phyloP scores from a whole-genome alignment of 2,797 vertebrate genomes.

The Helarctos malayanus region DNA sequence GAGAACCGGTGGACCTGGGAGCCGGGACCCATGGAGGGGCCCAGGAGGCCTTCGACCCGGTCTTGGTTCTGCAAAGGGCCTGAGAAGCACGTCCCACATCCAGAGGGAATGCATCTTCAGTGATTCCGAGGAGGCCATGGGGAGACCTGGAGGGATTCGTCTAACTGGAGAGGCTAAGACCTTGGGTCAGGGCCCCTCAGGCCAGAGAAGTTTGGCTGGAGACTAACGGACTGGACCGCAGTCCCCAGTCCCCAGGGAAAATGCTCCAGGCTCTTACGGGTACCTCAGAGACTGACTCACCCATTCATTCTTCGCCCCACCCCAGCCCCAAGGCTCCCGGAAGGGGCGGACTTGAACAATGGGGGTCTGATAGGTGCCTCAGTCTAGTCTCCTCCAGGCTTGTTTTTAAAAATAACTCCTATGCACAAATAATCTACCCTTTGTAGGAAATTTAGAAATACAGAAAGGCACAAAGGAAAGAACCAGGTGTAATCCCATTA shows the following conservation, averaged over 20 bases:
- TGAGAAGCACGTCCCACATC: accelerated
- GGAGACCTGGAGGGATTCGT: background rate
- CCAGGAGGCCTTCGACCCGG: background rate
- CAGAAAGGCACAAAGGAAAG: background rate
- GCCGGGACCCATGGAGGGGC: background rate
- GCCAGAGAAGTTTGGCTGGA: background rate
- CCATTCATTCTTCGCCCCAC: background rate
- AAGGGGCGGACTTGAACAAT: background rate
- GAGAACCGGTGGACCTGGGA: background rate
- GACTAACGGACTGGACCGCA: too few species aligned
- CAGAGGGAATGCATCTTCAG: too few species aligned
- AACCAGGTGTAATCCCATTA: background rate
- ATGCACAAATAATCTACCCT: background rate
- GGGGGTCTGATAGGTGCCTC: background rate
- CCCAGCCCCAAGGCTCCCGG: background rate
- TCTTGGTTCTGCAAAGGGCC: background rate
- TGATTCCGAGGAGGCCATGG: background rate
- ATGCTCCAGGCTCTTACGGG: background rate
- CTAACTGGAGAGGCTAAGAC: background rate
- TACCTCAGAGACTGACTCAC: background rate
- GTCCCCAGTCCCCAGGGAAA: background rate
- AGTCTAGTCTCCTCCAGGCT: background rate
- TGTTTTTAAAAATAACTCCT: constrained; percentile 24
- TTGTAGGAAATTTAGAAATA: constrained; percentile 5
- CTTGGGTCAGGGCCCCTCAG: background rate